Evolutionary conservation across 2,797 vertebrate species (phyloP).

Genomic region (Coccyzus lansbergi): DNA sequence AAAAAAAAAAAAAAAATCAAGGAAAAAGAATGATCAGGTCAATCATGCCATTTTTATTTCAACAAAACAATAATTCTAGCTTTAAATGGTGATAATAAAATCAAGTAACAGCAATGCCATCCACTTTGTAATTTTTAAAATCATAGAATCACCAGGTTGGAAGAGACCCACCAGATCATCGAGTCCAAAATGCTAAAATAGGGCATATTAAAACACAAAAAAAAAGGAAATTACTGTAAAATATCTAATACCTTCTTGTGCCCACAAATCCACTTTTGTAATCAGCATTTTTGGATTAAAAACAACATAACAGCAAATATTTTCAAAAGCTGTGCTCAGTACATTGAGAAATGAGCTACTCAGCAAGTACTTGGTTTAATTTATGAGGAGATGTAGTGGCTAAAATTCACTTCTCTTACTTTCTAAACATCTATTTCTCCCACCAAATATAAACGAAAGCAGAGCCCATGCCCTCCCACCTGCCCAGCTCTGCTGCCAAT

Average conservation of each 20-base stretch:
- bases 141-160: no score
- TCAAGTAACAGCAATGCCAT: neutral
- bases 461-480: rapidly evolving
- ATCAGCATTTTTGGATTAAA: neutral
- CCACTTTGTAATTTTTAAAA: neutral
- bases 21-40: neutral
- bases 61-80: neutral
- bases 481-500: rapidly evolving
- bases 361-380: neutral
- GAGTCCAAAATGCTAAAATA: no score
- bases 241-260: neutral
- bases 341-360: neutral
- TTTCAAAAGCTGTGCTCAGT: neutral
- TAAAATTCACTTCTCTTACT: neutral
- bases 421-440: neutral
- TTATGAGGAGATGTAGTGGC: neutral
- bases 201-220: neutral
- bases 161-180: no score
- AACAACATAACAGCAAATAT: neutral
- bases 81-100: neutral
- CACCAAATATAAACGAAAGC: rapidly evolving
- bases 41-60: neutral
- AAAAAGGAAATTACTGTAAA: neutral
- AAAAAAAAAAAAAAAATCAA: neutral
- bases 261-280: neutral